Evolutionary conservation across 2,888 invertebrate genomes (phyloP).

Genomic region (Seira ritae): DNA sequence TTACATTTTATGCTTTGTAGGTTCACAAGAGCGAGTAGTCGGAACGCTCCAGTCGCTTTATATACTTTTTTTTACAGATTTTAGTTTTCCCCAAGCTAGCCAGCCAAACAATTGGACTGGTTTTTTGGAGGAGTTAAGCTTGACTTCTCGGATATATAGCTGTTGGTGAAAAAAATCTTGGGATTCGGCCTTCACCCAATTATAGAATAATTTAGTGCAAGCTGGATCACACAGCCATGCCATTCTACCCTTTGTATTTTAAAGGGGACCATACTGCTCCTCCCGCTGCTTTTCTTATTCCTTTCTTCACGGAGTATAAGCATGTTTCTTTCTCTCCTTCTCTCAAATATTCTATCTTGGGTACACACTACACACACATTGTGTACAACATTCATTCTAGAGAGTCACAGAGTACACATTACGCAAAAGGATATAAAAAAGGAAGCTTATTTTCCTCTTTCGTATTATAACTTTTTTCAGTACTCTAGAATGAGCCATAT

Average conservation of each 20-base stretch:
- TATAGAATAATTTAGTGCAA: constrained; percentile 64
- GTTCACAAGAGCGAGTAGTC: background rate
- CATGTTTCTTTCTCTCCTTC: constrained; percentile 45
- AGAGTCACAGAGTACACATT: constrained; percentile 2
- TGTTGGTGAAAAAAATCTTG: constrained; percentile 53
- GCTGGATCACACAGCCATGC: constrained; percentile 46
- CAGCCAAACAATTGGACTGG: constrained; percentile 22
- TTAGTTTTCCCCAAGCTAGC: background rate
- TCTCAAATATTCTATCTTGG: constrained; percentile 13
- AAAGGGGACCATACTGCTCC: constrained; percentile 2
- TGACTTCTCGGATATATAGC: constrained; percentile 54
- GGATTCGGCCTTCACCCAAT: constrained; percentile 67
- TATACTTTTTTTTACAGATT: constrained; percentile 28
- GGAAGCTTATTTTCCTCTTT: constrained; percentile 31
- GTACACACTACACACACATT: constrained; percentile 42
- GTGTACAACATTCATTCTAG: constrained; percentile 22
- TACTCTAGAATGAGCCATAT: constrained; percentile 3
- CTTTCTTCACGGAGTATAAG: constrained; percentile 34
- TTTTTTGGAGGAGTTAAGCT: constrained; percentile 25
- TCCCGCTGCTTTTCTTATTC: constrained; percentile 16
- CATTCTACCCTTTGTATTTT: constrained; percentile 17
- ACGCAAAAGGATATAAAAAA: constrained; percentile 33
- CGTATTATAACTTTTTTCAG: constrained; percentile 27
- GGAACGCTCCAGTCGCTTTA: background rate
- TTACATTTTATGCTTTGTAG: constrained; percentile 4